Base-by-base conservation (phyloP, 2,888 invertebrate species). In the Scaptomyza flava region DNA sequence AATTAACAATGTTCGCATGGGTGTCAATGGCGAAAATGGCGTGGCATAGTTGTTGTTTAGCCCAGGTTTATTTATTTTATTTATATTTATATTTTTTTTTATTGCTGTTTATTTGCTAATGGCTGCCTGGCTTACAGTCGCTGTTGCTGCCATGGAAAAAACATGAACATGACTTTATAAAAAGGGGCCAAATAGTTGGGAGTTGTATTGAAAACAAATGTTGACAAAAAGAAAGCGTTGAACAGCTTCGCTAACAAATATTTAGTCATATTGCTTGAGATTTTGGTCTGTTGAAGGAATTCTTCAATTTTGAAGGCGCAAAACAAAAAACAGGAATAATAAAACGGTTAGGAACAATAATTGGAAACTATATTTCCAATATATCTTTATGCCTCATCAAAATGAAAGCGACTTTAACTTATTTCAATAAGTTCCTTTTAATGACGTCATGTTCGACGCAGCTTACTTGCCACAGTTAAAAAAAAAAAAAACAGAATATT, bases 1-100 rank as follows among this genome's bases (percentile, higher is more conserved):
- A 84, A 84, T 84, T 84, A 84, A 87, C 79, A 79, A 72, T 72
- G 71, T 74, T 86, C 70, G 86, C 83, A 81, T 80, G 86, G 74
- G 84, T 83, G 81, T 81, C 81, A 86, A 83, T 81, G 86, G 79
- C 84, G 68, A 67, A 77, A 72, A 72, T 63, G 38, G 53, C 50
- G 59, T 70, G 75, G 77, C 77, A 56, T 36, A 63, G 47, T 47
- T 73, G 42, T 36, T 73, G 42, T 33, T 36, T 47, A 31, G 51
- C 50, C 48, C 52, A 42, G 54, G 36, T 42, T 53, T 45, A 33
- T 58, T 65, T 72, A 54, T 68, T 52, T 58, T 17, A 46, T 66
- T 47, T 50, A n/a, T 27, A 27, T 27, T 38, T 53, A 23, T 45
- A 57, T 30, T 52, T 51, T 52, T 51, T 46, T 14, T 27, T 45